Evolutionary conservation across 2,113 vertebrate genomes (phyloP), one percentile per base, ranked within the genome.

Genomic region (Rhinopomastus cyanomelas): DNA sequence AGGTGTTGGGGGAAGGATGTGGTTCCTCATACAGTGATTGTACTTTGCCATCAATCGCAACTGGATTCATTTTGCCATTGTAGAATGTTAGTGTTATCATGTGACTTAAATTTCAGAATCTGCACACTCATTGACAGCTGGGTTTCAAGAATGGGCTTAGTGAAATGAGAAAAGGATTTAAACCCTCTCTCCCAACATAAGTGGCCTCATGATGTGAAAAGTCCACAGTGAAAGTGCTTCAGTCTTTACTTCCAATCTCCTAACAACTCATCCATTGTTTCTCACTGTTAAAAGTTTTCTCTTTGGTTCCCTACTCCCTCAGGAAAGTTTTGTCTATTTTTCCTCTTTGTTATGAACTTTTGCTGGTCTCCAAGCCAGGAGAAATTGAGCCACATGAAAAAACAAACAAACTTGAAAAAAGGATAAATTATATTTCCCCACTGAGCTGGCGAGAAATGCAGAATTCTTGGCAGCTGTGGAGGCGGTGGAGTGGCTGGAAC

Each of bases 21-120:
- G 8, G 36, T 72, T 96, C 75, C 75, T 94, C 77, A 92, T 19
- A 81, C 69, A 86, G 94, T 73, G 51, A 67, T 91, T 22, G 2
- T 86, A 89, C 64, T 91, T 71, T 94, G 71, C 84, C 32, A 79
- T 93, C 57, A 60, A 29, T 77, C 48, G 49, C 87, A 96, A 94
- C 72, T 89, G 86, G 30, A 85, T 91, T 95, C 7, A 71, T 86
- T 95, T 97, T 68, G 56, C 36, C 15, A 25, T 36, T 68, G 44
- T 22, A 88, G 73, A 83, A 87, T 78, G 65, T 76, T 20, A 74
- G 29, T 61, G 32, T 84, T 67, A 69, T 39, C 57, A 64, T 46
- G 23, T 6, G 3, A 71, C 69, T 60, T 76, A 53, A 88, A 86
- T 21, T 88, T 72, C 21, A 89, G 51, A 68, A 93, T 75, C 48